Percentiles rank a stretch among this genome's conserved stretches.
phyloP scores from a whole-genome alignment of 2,888 invertebrate genomes.

The Lycia hirtaria region DNA sequence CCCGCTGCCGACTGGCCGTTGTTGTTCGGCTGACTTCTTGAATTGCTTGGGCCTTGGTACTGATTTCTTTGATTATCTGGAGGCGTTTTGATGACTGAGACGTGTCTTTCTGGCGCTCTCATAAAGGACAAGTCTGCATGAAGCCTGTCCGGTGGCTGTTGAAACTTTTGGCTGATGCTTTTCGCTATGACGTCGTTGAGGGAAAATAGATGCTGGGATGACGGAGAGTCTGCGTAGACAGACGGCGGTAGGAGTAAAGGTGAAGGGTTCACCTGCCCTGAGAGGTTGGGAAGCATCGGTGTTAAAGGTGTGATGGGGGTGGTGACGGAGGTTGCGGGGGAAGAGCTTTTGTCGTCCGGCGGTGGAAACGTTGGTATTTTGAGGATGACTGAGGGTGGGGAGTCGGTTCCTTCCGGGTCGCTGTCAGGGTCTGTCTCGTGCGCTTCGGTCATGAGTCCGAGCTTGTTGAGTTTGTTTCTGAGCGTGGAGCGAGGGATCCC shows the following conservation, averaged over 20 bases:
- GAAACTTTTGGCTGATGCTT: constrained; percentile 95
- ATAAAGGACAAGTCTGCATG: constrained; percentile 71
- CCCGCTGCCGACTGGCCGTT: constrained; percentile 84
- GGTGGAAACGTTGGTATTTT: constrained; percentile 97
- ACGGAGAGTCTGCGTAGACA: constrained; percentile 83
- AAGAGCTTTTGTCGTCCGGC: constrained; percentile 78
- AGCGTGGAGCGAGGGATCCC: constrained; percentile 98
- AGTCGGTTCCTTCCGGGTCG: constrained; percentile 75
- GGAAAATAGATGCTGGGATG: constrained; percentile 85
- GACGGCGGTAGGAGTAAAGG: constrained; percentile 76
- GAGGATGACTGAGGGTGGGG: constrained; percentile 91
- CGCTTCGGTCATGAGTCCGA: constrained; percentile 88
- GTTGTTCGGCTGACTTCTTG: constrained; percentile 69
- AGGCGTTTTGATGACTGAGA: constrained; percentile 86
- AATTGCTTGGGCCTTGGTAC: constrained; percentile 84
- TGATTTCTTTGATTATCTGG: constrained; percentile 82
- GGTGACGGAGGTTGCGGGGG: constrained; percentile 75
- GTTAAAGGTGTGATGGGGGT: constrained; percentile 78
- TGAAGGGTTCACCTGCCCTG: constrained; percentile 67
- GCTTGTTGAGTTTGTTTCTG: constrained; percentile 96
- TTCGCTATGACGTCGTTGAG: constrained; percentile 96
- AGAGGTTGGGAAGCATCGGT: constrained; percentile 74
- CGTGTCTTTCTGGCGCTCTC: constrained; percentile 80
- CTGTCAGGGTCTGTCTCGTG: constrained; percentile 86
- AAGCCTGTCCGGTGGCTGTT: constrained; percentile 84